These are phyloP conservation scores for Cryptophagus acutangulus DNA, from an alignment of 2,888 invertebrate species.

Conservation along the genomic window DNA sequence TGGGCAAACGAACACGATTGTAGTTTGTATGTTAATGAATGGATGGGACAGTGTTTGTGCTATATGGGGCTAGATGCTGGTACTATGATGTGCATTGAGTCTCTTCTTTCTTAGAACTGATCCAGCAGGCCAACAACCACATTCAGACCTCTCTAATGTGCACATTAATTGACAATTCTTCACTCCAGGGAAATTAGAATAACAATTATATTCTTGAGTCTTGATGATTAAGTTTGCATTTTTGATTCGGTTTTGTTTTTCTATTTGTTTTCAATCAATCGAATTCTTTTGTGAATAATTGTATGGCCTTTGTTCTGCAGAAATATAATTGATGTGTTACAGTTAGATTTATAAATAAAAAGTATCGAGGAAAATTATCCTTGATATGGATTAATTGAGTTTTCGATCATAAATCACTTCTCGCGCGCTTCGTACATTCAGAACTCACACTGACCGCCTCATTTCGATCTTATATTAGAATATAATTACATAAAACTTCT, in stretches of 20 bases:
- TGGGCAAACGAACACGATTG: constrained; percentile 32
- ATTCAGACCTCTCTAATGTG: no score
- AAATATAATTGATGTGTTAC: constrained; percentile 21
- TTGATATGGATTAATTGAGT: constrained; percentile 16
- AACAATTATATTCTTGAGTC: no score
- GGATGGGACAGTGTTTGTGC: constrained; percentile 27
- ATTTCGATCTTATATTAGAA: constrained; percentile 18
- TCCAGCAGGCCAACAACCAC: no score
- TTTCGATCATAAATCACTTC: constrained; percentile 19
- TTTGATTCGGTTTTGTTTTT: no score
- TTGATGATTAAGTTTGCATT: no score
- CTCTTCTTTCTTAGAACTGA: no score
- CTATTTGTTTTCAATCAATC: no score
- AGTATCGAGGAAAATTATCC: constrained; percentile 8
- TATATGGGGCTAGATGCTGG: constrained; percentile 31
- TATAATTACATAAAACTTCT: constrained; percentile 15
- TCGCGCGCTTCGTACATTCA: constrained; percentile 17
- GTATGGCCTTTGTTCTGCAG: constrained; percentile 15
- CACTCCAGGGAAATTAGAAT: constrained; percentile 1
- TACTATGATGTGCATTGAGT: constrained; percentile 9
- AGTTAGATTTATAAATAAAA: constrained; percentile 14
- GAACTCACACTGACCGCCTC: constrained; percentile 11
- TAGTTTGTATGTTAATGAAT: constrained; percentile 41
- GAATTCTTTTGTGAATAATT: constrained; percentile 2
- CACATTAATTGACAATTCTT: constrained; percentile 1